Conservation (phyloP, 1,140 invertebrate species). For the Colletes gigas region DNA sequence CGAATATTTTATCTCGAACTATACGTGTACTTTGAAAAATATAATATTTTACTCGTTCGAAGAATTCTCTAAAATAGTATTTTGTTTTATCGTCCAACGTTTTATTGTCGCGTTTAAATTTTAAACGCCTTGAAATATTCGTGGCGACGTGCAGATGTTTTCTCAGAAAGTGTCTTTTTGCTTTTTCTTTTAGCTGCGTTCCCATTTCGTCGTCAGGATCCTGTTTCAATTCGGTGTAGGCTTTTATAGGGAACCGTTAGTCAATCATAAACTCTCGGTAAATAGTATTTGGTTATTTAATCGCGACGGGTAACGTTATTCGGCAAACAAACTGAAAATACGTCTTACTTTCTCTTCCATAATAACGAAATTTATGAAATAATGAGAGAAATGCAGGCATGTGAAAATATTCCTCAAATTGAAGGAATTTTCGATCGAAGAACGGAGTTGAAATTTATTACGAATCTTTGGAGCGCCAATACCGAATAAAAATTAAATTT, state of each 20-base stretch:
- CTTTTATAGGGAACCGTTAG: conserved; percentile 47
- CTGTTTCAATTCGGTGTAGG: conserved; percentile 35
- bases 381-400: not conserved
- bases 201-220: conserved; percentile 7
- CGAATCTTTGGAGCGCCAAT: not conserved
- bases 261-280: conserved; percentile 33
- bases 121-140: not conserved
- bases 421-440: not conserved
- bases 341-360: conserved; percentile 4
- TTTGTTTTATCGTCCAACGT: not conserved
- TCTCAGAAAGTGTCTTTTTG: conserved; percentile 7
- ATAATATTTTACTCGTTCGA: too few species aligned
- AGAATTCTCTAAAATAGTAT: too few species aligned
- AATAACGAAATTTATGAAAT: conserved; percentile 4
- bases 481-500: too few species aligned
- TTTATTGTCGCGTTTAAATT: too few species aligned
- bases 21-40: too few species aligned
- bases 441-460: not conserved
- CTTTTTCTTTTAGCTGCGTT: conserved; percentile 14
- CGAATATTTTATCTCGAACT: too few species aligned
- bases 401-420: not conserved
- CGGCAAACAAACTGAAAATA: conserved; percentile 1
- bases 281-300: conserved; percentile 20
- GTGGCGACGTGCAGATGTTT: not conserved
- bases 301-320: conserved; percentile 3